phyloP scores from a whole-genome alignment of 2,113 vertebrate species.

The Proterorhinus semilunaris region DNA sequence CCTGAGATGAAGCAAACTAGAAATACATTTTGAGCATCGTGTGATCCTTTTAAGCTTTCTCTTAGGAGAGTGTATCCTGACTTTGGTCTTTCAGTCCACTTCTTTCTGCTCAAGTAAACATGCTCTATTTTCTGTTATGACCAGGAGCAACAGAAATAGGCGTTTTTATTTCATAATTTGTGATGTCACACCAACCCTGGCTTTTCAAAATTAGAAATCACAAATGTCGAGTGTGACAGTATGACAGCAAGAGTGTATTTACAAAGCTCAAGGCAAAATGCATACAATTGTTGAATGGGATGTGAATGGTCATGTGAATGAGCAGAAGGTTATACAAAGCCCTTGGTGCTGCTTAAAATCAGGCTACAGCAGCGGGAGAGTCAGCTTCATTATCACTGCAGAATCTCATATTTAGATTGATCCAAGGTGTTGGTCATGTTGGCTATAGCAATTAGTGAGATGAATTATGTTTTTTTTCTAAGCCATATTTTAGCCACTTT shows the following conservation, averaged over 20 bases:
- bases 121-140: conserved; percentile 16
- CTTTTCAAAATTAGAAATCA: conserved; percentile 37
- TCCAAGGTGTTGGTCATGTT: background rate
- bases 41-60: conserved; percentile 57
- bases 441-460: background rate
- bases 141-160: background rate
- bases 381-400: conserved; percentile 2
- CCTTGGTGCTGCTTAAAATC: background rate
- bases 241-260: conserved; percentile 6
- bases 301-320: conserved; percentile 18
- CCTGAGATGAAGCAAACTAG: conserved; percentile 32
- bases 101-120: conserved; percentile 53
- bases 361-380: background rate
- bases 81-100: conserved; percentile 49
- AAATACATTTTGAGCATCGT: conserved; percentile 41
- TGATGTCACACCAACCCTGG: background rate
- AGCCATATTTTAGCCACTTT: no score
- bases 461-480: no score
- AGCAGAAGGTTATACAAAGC: conserved; percentile 7
- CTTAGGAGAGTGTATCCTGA: conserved; percentile 27
- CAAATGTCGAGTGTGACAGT: background rate
- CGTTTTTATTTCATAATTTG: conserved; percentile 16
- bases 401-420: conserved; percentile 11
- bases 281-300: conserved; percentile 4
- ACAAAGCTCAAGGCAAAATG: background rate